Percentiles rank a stretch among this genome's conserved stretches.
These are phyloP conservation scores for Dicentrarchus labrax DNA, from an alignment of 2,113 vertebrate genomes.

Conservation along the genomic window DNA sequence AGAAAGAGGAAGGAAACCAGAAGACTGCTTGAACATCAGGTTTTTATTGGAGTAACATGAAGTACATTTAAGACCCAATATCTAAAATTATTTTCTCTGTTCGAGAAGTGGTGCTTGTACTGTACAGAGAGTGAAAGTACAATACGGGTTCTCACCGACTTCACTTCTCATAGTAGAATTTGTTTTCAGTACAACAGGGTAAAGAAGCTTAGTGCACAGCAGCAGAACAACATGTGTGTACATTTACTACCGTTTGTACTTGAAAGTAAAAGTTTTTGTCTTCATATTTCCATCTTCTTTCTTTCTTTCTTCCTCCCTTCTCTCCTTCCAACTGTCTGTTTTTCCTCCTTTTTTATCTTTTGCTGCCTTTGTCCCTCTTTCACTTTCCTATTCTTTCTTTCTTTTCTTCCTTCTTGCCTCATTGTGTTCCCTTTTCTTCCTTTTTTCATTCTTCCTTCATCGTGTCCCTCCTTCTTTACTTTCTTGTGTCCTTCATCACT, in stretches of 20 bases:
- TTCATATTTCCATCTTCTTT: not conserved
- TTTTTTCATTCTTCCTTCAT: not conserved
- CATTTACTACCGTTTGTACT: too few relatives aligned
- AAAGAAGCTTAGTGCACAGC: too few relatives aligned
- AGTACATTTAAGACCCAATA: not conserved
- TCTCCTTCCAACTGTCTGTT: too few relatives aligned
- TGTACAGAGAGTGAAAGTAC: too few relatives aligned
- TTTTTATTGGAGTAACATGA: not conserved
- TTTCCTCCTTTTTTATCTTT: not conserved
- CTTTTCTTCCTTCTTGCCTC: not conserved
- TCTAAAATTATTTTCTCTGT: not conserved
- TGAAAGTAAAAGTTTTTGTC: too few relatives aligned
- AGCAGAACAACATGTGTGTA: too few relatives aligned
- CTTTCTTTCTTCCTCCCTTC: not conserved
- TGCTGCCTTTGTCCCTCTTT: not conserved
- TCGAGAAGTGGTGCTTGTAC: not conserved
- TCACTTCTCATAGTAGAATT: too few relatives aligned
- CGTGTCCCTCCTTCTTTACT: not conserved
- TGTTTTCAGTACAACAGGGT: not conserved
- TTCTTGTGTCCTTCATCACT: not conserved
- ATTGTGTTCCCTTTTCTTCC: not conserved
- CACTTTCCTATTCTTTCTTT: not conserved
- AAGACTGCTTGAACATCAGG: not conserved
- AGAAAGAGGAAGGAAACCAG: slow-evolving; percentile 38
- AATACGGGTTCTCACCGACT: not conserved